Conservation (phyloP, 2,797 vertebrate species). For the Catostomus latipinnis region DNA sequence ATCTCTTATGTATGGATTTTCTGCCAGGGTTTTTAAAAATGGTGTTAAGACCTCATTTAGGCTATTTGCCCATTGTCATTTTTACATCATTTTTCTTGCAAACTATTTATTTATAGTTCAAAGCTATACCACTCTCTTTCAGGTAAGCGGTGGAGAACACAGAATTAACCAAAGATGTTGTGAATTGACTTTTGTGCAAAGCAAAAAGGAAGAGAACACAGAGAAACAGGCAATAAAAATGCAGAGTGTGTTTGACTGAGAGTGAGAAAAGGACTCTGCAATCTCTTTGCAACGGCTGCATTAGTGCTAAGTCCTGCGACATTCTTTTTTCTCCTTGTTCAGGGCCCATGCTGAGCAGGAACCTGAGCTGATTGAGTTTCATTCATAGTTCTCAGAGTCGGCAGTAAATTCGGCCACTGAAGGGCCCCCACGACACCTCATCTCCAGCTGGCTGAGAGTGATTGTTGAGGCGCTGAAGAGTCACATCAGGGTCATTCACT, state of each 20-base stretch:
- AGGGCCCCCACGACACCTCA: conserved; percentile 67
- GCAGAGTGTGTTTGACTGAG: conserved; percentile 66
- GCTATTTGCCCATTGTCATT: too few species aligned
- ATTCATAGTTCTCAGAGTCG: conserved; percentile 82
- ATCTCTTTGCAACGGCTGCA: conserved; percentile 60
- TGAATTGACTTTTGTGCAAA: conserved; percentile 36
- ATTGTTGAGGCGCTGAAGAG: conserved; percentile 82
- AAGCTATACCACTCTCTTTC: not conserved
- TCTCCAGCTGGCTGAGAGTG: conserved; percentile 83
- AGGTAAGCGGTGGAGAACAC: conserved; percentile 3
- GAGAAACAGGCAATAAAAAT: conserved; percentile 62
- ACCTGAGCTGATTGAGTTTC: conserved; percentile 87
- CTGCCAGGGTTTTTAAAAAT: too few species aligned
- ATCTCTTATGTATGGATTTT: too few species aligned
- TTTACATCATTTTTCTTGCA: too few species aligned
- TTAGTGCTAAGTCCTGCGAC: conserved; percentile 70
- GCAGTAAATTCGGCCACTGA: conserved; percentile 74
- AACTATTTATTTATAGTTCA: too few species aligned
- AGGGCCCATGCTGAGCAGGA: conserved; percentile 84
- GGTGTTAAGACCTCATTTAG: too few species aligned
- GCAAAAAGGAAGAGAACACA: conserved; percentile 59
- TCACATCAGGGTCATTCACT: conserved; percentile 82
- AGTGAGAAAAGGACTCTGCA: conserved; percentile 51
- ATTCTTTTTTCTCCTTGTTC: conserved; percentile 78
- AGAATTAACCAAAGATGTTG: conserved; percentile 21